Conservation (phyloP, 2,797 vertebrate species). For the Fratercula arctica region DNA sequence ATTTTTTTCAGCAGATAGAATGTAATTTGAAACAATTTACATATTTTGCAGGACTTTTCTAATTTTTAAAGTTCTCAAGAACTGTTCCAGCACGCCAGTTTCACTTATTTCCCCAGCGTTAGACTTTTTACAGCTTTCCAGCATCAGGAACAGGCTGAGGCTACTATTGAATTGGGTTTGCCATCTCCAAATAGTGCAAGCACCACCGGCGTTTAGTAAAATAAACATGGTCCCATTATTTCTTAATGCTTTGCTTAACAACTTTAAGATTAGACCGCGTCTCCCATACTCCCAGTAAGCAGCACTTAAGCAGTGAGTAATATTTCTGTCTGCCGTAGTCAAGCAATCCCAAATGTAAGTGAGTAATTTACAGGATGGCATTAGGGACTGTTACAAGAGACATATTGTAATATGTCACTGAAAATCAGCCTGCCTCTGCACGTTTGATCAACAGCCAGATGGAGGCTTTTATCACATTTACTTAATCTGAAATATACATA, state of each 20-base stretch:
- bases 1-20: background rate
- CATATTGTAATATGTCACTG: conserved; percentile 80
- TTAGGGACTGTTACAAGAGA: conserved; percentile 74
- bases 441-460: conserved; percentile 82
- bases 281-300: conserved; percentile 66
- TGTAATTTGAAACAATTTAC: background rate
- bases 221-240: conserved; percentile 76
- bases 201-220: conserved; percentile 72
- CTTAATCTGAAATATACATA: conserved; percentile 83
- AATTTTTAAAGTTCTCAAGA: background rate
- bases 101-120: background rate
- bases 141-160: conserved; percentile 21
- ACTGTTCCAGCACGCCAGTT: background rate
- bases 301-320: conserved; percentile 78
- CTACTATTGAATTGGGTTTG: conserved; percentile 58
- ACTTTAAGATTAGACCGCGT: conserved; percentile 72
- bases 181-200: conserved; percentile 64
- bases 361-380: conserved; percentile 78
- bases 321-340: conserved; percentile 75
- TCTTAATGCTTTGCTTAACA: conserved; percentile 79
- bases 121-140: background rate
- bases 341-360: conserved; percentile 82
- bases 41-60: background rate
- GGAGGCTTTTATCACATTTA: conserved; percentile 84
- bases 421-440: conserved; percentile 78